Base-by-base conservation (phyloP, 2,113 vertebrate species). In the Sinosuthora webbiana region DNA sequence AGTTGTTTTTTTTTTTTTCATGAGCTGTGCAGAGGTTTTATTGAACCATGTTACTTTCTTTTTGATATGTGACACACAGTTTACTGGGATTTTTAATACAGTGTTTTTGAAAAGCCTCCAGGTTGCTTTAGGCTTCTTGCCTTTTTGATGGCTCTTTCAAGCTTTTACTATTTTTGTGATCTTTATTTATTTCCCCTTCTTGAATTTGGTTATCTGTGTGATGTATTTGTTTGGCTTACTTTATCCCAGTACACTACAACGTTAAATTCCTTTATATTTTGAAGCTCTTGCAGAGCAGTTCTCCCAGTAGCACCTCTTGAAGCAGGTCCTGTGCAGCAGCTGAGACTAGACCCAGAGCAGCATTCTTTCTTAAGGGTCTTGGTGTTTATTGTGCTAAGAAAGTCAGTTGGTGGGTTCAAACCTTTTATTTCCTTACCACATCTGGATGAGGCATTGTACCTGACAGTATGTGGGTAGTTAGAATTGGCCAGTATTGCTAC, bases 81-180 rank as follows among this genome's bases (percentile, higher is more conserved):
- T 90, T 90, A 77, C 75, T 31, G 45, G 11, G 42, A 12, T 53
- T 88, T 94, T 88, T 81, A 92, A 52, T 68, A 33, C 10, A 70
- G 52, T 87, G 47, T 37, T 94, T 96, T 83, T 96, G 64, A 92
- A 96, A 94, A 87, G 64, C 24, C 33, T 96, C 76, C 68, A 78
- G 86, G 15, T 90, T 96, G 24, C 86, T 90, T 89, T 90, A 90
- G 86, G 76, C 86, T 70, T 90, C 79, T 90, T 96, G 83, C 60
- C 52, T 87, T 92, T 94, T 83, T 76, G 68, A 92, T 68, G 63
- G 83, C 59, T 74, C 90, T 83, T 83, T 86, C 33, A 77, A 30
- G 14, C 55, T 90, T 95, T 94, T 74, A 74, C 15, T 95, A 35
- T 74, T 87, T 86, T 59, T 81, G 52, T 83, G 50, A 67, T 62